Base-by-base conservation (phyloP, 2,888 invertebrate species). In the Spisula subtruncata region DNA sequence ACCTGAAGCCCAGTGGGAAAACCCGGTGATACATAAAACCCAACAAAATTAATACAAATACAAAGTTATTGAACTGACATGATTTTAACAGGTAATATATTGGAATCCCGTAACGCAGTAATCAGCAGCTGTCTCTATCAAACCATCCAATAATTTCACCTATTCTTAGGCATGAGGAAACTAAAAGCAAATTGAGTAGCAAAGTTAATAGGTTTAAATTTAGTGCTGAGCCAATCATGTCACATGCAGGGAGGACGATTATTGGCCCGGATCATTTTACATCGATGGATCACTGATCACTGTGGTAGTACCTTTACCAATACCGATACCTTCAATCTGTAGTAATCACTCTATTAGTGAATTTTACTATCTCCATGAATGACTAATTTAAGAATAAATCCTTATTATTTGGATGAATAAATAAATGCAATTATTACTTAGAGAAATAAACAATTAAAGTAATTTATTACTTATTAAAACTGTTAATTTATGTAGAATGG, bases 161-260 rank as follows among this genome's bases (percentile, higher is more conserved):
- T 84, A 84, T 71, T 84, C 29, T 51, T 66, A 83, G 56, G 83
- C 83, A 56, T 60, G 29, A 46, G 25, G 32, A 32, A 82, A 82
- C 66, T 66, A 66, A 66, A 46, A 66, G n/a, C 41, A 54, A 41
- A 51, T 71, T 84, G 25, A 48, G 32, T 71, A 75, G 75, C 35
- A 75, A 25, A 14, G 29, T 75, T 66, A n/a, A n/a, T 35, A 25
- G 32, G 85, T 88, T 88, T 88, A 88, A 88, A 83, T 80, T 88
- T 88, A 88, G 87, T 18, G 87, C 87, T 88, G 87, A 88, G 83
- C 83, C 16, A 83, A 87, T 85, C 79, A 48, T 20, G 16, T 84
- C 71, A 51, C 75, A 60, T 51, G 18, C 32, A 25, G 14, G 6
- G 41, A 25, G 48, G 81, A 81, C 25, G 10, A 25, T 41, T 56